These are phyloP conservation scores for Lysiphlebus fabarum DNA, from an alignment of 1,140 invertebrate species.

Conservation along the genomic window DNA sequence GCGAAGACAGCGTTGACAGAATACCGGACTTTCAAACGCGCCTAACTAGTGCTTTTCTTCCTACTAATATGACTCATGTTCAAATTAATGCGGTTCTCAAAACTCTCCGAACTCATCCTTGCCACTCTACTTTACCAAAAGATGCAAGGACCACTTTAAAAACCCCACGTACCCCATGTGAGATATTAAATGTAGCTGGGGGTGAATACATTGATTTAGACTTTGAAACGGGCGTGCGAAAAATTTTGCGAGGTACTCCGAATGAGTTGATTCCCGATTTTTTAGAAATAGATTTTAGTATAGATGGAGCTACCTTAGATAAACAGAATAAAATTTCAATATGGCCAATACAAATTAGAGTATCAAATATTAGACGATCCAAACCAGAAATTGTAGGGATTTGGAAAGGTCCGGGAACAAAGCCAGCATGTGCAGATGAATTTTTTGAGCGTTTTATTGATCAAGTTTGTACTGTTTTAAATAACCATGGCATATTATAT, in stretches of 20 bases:
- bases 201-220: conserved; percentile 19
- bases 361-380: not conserved
- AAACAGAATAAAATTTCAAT: conserved; percentile 7
- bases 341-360: conserved; percentile 19
- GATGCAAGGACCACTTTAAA: not conserved
- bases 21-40: too few relatives aligned
- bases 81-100: too few relatives aligned
- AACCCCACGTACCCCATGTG: not conserved
- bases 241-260: not conserved
- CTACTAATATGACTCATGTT: too few relatives aligned
- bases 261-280: not conserved
- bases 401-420: not conserved
- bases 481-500: not conserved
- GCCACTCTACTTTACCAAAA: not conserved
- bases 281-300: conserved; percentile 12
- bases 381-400: conserved; percentile 10
- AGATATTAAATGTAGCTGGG: not conserved
- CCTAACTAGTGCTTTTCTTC: too few relatives aligned
- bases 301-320: conserved; percentile 11
- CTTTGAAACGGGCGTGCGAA: not conserved
- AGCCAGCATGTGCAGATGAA: not conserved
- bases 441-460: conserved; percentile 12
- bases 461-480: not conserved
- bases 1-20: too few relatives aligned
- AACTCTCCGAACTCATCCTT: conserved; percentile 4